Evolutionary conservation across 2,888 invertebrate species (phyloP).

Genomic region (Tachina grossa): DNA sequence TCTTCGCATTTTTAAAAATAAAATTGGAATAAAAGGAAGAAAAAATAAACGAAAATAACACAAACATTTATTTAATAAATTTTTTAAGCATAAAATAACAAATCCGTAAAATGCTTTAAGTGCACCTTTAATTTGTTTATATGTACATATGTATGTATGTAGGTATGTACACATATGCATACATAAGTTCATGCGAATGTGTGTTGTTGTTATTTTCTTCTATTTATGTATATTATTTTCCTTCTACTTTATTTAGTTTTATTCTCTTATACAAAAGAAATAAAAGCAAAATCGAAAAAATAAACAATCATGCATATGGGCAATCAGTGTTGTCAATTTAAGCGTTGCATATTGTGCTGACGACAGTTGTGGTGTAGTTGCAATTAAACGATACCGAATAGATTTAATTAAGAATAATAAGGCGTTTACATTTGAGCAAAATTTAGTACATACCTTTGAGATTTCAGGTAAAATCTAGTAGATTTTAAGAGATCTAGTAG

Average conservation of each 20-base stretch:
- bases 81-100: conserved; percentile 60
- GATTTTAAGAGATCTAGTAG: no score
- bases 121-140: conserved; percentile 60
- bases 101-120: conserved; percentile 67
- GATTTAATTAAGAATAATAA: no score
- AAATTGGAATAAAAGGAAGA: conserved; percentile 13
- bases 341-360: neutral
- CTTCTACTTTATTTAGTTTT: conserved; percentile 34
- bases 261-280: conserved; percentile 53
- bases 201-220: conserved; percentile 46
- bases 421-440: no score
- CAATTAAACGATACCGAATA: no score
- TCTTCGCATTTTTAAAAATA: conserved; percentile 21
- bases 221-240: conserved; percentile 57
- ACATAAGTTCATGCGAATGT: neutral
- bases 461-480: no score
- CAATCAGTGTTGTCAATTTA: conserved; percentile 44
- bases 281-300: conserved; percentile 56
- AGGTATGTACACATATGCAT: neutral
- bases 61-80: conserved; percentile 26
- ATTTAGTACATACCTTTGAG: no score
- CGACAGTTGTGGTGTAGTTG: no score
- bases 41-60: conserved; percentile 43
- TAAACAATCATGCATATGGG: conserved; percentile 54
- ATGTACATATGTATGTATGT: neutral